phyloP scores from a whole-genome alignment of 1,140 invertebrate species.

The Oscheius sp. region DNA sequence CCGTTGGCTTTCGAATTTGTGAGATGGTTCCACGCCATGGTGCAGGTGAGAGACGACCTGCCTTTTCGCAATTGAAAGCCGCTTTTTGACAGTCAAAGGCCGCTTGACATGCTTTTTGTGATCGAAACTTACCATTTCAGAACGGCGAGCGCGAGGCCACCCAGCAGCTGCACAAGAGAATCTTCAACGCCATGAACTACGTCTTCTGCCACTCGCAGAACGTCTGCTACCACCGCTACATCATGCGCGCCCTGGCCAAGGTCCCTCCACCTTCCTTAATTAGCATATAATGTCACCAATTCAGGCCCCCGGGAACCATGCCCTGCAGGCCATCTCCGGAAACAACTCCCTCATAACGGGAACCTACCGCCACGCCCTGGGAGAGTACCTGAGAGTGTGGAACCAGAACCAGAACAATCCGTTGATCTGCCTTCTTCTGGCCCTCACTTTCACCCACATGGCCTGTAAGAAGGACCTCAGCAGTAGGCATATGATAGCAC shows the following conservation, averaged over 20 bases:
- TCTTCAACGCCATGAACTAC: slow-evolving; percentile 59
- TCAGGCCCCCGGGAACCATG: slow-evolving; percentile 42
- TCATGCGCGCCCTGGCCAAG: slow-evolving; percentile 53
- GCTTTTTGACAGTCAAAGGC: background rate
- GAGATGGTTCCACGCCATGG: slow-evolving; percentile 43
- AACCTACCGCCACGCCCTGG: slow-evolving; percentile 58
- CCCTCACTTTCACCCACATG: slow-evolving; percentile 57
- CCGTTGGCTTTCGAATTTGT: slow-evolving; percentile 55
- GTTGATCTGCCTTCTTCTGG: slow-evolving; percentile 51
- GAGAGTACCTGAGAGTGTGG: slow-evolving; percentile 45
- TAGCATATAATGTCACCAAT: background rate
- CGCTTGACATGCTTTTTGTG: background rate
- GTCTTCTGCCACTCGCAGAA: slow-evolving; percentile 58
- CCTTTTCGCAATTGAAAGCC: background rate
- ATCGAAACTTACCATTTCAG: background rate
- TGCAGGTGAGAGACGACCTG: slow-evolving; percentile 13
- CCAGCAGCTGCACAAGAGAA: slow-evolving; percentile 10
- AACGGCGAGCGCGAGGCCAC: background rate
- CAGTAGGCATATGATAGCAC: slow-evolving; percentile 51
- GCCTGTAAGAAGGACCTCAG: slow-evolving; percentile 60
- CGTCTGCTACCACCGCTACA: slow-evolving; percentile 56
- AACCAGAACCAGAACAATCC: slow-evolving; percentile 47
- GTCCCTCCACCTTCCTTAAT: background rate
- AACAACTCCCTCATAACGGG: slow-evolving; percentile 60
- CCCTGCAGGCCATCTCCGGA: slow-evolving; percentile 55